Evolutionary conservation across 2,797 vertebrate species (phyloP).

Genomic region (Allobates femoralis): DNA sequence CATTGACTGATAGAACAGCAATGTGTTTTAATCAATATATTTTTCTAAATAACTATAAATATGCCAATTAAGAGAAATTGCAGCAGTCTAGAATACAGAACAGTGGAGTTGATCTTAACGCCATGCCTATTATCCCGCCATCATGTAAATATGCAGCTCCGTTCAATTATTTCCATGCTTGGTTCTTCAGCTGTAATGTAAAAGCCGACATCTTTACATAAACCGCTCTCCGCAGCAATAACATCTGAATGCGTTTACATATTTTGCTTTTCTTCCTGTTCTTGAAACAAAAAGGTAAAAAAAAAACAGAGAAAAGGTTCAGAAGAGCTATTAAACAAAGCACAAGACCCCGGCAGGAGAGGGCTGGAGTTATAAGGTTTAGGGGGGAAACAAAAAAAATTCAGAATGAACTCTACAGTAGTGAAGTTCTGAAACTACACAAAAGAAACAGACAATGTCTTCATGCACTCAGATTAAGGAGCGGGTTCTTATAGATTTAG

Average conservation of each 20-base stretch:
- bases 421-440: too few relatives aligned
- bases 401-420: background rate
- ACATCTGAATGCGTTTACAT: constrained; percentile 30
- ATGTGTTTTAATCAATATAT: background rate
- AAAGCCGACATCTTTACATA: constrained; percentile 33
- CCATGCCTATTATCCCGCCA: background rate
- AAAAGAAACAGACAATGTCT: too few relatives aligned
- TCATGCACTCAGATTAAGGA: too few relatives aligned
- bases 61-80: background rate
- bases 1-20: background rate
- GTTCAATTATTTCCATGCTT: constrained; percentile 50
- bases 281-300: background rate
- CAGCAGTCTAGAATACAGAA: background rate
- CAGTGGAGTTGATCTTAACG: background rate
- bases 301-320: background rate
- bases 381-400: background rate
- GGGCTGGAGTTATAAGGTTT: background rate
- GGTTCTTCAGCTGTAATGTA: constrained; percentile 25
- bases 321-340: constrained; percentile 5
- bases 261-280: constrained; percentile 6
- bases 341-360: background rate
- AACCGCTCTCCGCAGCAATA: constrained; percentile 2
- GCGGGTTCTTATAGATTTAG: too few relatives aligned
- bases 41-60: too few relatives aligned
- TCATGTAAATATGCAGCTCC: constrained; percentile 20